Evolutionary conservation across 2,888 invertebrate genomes (phyloP), one percentile per base, ranked within the genome.

Genomic region (Heliconius erato): DNA sequence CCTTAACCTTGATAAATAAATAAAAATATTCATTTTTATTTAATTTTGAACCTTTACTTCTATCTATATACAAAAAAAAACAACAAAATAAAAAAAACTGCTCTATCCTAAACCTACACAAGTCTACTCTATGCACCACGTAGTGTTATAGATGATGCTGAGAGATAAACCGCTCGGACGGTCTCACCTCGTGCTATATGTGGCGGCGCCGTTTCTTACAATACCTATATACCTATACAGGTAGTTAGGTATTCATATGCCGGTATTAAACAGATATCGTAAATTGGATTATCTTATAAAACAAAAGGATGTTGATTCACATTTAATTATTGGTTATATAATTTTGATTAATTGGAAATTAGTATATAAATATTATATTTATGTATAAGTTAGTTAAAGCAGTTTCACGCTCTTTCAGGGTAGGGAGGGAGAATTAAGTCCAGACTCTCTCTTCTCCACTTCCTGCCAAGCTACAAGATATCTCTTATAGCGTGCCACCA

Each of bases 131-230:
- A 72, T 76, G 81, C 40, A 63, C 23, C 23, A 26, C 80, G 78
- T 89, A 90, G 91, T 92, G 93, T 93, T 93, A 93, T 91, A 94
- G 94, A 95, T 95, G 92, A 92, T 91, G 87, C 89, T 87, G 90
- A 89, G 89, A 90, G 94, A 94, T 94, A 94, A 91, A 87, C 83
- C 84, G 83, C 82, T 85, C 85, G 87, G 89, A 89, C 89, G 89
- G 89, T 91, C 92, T 91, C 92, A 91, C 91, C 91, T 93, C 89
- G 93, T 93, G 92, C 91, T 89, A 90, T 93, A 93, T 90, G 90
- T 89, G 90, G 85, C 88, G 92, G 94, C 94, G 94, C 93, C 94
- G 93, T 93, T 92, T 93, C 92, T 89, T 87, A 74, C 54, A 79
- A 76, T 68, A 79, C 40, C 12, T 26, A 72, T 44, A 69, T 32